phyloP scores from a whole-genome alignment of 30 jellyfish, hydroid and myxozoan genomes.

The Aurelia aurita region DNA sequence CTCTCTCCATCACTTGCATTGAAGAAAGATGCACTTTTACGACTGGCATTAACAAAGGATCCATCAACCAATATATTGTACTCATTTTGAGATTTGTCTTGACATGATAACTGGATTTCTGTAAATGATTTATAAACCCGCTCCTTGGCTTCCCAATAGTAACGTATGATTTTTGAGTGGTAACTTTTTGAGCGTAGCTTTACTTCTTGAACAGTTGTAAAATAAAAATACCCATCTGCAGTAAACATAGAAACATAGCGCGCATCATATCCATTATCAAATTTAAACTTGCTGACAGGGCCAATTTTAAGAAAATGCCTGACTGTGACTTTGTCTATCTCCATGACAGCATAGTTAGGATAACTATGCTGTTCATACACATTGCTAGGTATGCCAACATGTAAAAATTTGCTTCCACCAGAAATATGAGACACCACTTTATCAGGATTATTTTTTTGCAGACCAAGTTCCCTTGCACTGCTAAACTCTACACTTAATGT shows the following conservation, averaged over 20 bases:
- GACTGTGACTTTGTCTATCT: not conserved
- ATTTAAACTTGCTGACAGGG: not conserved
- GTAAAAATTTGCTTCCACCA: not conserved
- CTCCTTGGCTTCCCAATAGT: constrained; percentile 10
- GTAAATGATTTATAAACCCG: constrained; percentile 20
- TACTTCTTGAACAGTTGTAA: constrained; percentile 53
- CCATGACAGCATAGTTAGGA: constrained; percentile 10
- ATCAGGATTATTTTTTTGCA: constrained; percentile 26
- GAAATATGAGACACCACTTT: constrained; percentile 30
- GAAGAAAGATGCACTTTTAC: constrained; percentile 43
- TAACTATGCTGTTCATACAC: constrained; percentile 1
- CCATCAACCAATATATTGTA: constrained; percentile 60
- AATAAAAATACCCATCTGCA: not conserved
- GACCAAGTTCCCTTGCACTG: constrained; percentile 21
- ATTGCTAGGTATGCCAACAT: not conserved
- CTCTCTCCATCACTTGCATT: constrained; percentile 62
- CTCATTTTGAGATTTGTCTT: constrained; percentile 25
- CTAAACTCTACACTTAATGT: constrained; percentile 1
- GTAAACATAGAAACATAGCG: constrained; percentile 43
- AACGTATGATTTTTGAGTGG: constrained; percentile 41
- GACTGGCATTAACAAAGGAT: constrained; percentile 38
- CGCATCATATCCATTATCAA: not conserved
- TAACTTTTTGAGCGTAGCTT: constrained; percentile 5
- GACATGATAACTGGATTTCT: constrained; percentile 50
- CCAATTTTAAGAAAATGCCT: constrained; percentile 10